phyloP scores from a whole-genome alignment of 1,140 invertebrate genomes.

The Cryptotermes secundus region DNA sequence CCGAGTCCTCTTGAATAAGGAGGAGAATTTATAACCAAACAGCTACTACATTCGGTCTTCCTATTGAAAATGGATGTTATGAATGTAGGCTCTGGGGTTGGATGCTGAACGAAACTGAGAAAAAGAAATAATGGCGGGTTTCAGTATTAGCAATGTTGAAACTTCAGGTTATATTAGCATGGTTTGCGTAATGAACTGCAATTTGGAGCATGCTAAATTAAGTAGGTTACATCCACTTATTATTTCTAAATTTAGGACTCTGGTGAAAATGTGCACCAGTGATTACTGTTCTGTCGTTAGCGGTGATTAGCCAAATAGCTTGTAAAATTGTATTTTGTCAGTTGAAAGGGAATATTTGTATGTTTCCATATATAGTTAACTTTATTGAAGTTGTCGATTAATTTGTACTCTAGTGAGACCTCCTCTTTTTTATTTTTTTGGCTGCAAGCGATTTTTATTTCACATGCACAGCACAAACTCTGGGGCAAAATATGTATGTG shows the following conservation, averaged over 20 bases:
- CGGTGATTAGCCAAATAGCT: constrained; percentile 10
- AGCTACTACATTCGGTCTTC: no score
- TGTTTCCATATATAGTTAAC: neutral
- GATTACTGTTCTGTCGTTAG: neutral
- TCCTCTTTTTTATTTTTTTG: neutral
- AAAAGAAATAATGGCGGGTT: no score
- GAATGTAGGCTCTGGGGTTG: no score
- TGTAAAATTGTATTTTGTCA: constrained; percentile 2
- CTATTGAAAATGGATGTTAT: no score
- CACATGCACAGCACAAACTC: neutral
- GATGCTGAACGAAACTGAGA: no score
- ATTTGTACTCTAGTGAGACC: neutral
- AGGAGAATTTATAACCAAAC: no score
- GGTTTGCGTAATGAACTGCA: no score
- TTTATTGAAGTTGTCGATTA: constrained; percentile 14
- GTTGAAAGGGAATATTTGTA: neutral
- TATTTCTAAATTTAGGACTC: neutral
- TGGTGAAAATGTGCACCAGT: neutral
- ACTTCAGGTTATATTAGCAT: no score
- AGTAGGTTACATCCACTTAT: no score
- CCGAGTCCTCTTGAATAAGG: no score
- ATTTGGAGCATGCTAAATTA: no score
- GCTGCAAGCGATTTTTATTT: neutral
- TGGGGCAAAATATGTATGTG: neutral
- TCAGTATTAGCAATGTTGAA: no score